These are phyloP conservation scores for Pao palembangensis DNA, from an alignment of 2,113 vertebrate genomes.

Conservation along the genomic window DNA sequence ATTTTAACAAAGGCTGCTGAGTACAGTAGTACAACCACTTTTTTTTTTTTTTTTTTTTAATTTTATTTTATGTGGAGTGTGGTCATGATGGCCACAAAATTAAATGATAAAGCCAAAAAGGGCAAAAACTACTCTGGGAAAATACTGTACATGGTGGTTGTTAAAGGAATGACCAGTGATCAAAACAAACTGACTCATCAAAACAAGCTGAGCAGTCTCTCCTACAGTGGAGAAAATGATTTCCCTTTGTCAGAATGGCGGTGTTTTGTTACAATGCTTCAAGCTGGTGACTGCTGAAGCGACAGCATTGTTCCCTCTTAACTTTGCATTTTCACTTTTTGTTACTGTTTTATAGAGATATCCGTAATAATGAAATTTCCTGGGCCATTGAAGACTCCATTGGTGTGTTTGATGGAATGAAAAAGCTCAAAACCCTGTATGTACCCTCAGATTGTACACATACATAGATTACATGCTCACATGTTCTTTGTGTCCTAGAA, in stretches of 20 bases:
- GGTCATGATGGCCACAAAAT: constrained; percentile 25
- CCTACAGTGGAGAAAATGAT: constrained; percentile 52
- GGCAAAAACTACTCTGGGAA: neutral
- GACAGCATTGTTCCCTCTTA: neutral
- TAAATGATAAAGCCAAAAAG: too few relatives aligned
- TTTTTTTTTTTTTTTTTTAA: neutral
- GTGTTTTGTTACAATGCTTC: neutral
- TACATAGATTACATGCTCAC: neutral
- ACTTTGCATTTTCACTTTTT: constrained; percentile 15
- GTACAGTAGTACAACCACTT: too few relatives aligned
- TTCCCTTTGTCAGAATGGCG: constrained; percentile 2
- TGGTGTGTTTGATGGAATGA: constrained; percentile 91
- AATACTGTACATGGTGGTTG: constrained; percentile 31
- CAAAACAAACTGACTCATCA: too few relatives aligned
- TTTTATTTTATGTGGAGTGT: neutral
- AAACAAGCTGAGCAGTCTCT: neutral
- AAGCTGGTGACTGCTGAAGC: too few relatives aligned
- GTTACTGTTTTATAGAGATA: constrained; percentile 76
- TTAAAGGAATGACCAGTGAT: too few relatives aligned
- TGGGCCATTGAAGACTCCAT: constrained; percentile 98
- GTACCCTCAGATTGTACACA: constrained; percentile 30
- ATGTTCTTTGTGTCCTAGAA: neutral
- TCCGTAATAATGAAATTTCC: constrained; percentile 95
- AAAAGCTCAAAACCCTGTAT: constrained; percentile 88
- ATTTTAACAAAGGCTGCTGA: too few relatives aligned